These are phyloP conservation scores for Vanessa tameamea DNA, from an alignment of 1,140 invertebrate species.

Conservation along the genomic window DNA sequence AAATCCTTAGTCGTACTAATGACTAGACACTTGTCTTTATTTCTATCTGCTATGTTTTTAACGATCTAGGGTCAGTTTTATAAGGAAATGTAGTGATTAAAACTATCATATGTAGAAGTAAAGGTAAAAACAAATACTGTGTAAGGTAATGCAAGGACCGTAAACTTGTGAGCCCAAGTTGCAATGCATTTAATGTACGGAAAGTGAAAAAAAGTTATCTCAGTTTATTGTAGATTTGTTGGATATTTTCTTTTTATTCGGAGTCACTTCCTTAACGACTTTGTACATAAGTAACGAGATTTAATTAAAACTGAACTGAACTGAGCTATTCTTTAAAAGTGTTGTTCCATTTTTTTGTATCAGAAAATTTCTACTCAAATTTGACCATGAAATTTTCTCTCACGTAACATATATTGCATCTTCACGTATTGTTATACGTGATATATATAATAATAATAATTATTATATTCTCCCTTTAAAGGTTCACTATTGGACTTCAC, in stretches of 20 bases:
- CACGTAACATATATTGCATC: too few relatives aligned
- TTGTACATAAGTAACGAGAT: not conserved
- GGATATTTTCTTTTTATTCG: not conserved
- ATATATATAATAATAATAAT: too few relatives aligned
- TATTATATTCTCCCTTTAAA: too few relatives aligned
- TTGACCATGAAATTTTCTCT: too few relatives aligned
- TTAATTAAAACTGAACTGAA: too few relatives aligned
- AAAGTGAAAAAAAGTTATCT: not conserved
- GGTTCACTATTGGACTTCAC: too few relatives aligned
- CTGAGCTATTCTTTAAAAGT: too few relatives aligned
- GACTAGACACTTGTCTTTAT: conserved; percentile 18
- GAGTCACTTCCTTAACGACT: not conserved
- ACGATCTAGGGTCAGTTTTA: conserved; percentile 3
- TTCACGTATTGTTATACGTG: too few relatives aligned
- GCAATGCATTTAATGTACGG: not conserved
- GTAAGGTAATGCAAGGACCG: not conserved
- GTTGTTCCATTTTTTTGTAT: too few relatives aligned
- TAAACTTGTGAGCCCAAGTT: not conserved
- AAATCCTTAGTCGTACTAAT: conserved; percentile 16
- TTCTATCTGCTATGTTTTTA: conserved; percentile 7
- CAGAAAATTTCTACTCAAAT: too few relatives aligned
- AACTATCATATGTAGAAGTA: conserved; percentile 11
- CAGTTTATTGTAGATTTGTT: not conserved
- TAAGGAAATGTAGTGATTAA: conserved; percentile 24
- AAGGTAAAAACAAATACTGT: conserved; percentile 6